phyloP scores from a whole-genome alignment of 1,140 invertebrate species.

The Calosoma granatense region DNA sequence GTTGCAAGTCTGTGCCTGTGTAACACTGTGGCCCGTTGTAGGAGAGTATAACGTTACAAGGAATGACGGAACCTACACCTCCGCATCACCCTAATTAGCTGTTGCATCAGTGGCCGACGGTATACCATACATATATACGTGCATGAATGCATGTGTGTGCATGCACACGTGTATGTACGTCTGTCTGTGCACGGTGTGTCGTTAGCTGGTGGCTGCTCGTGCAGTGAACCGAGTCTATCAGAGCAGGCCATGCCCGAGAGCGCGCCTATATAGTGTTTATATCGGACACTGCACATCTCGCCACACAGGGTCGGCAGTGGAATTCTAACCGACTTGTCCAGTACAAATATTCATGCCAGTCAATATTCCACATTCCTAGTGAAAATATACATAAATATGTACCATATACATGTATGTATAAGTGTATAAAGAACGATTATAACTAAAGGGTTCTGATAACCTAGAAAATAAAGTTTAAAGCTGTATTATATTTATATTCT shows the following conservation, averaged over 20 bases:
- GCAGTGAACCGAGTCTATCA: background rate
- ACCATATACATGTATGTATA: too few relatives aligned
- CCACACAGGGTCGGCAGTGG: background rate
- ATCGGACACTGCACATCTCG: background rate
- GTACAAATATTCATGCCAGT: too few relatives aligned
- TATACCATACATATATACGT: background rate
- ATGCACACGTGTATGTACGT: background rate
- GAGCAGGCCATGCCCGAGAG: background rate
- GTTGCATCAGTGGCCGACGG: background rate
- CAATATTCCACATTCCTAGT: too few relatives aligned
- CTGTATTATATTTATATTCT: too few relatives aligned
- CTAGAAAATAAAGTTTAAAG: too few relatives aligned
- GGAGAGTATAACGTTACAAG: background rate
- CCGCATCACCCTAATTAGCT: background rate
- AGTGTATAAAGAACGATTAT: too few relatives aligned
- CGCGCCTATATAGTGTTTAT: background rate
- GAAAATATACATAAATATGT: too few relatives aligned
- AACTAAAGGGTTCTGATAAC: too few relatives aligned
- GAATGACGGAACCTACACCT: background rate
- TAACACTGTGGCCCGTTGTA: too few relatives aligned
- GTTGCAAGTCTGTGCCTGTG: too few relatives aligned
- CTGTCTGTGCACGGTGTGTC: too few relatives aligned
- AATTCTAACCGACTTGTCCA: too few relatives aligned
- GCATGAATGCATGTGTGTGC: background rate
- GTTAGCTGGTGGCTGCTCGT: background rate